These are phyloP conservation scores for Hippocampus guttulatus DNA, from an alignment of 2,113 vertebrate genomes.

Conservation along the genomic window DNA sequence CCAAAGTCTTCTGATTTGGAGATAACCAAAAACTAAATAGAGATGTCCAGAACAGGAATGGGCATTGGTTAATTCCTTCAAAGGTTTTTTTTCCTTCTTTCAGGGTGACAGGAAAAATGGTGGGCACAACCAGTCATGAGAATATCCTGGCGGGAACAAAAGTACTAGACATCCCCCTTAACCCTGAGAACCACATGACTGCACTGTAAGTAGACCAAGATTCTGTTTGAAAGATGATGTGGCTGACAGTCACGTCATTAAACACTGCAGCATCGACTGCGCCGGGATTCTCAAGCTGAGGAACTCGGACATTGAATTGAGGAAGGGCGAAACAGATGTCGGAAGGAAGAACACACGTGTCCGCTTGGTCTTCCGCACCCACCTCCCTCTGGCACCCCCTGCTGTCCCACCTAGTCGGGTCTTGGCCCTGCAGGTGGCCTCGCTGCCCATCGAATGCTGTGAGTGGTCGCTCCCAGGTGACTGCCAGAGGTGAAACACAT, in stretches of 20 bases:
- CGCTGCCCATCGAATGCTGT: slow-evolving; percentile 91
- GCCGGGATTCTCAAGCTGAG: slow-evolving; percentile 89
- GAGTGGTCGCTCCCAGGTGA: slow-evolving; percentile 55
- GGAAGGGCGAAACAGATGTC: slow-evolving; percentile 90
- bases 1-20: not conserved
- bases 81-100: not conserved
- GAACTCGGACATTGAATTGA: slow-evolving; percentile 90
- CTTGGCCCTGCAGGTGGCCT: slow-evolving; percentile 82
- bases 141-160: slow-evolving; percentile 86
- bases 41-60: not conserved
- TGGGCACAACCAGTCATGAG: slow-evolving; percentile 87
- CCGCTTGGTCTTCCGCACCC: slow-evolving; percentile 83
- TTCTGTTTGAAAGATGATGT: not conserved
- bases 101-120: slow-evolving; percentile 91
- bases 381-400: slow-evolving; percentile 77
- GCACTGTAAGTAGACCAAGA: slow-evolving; percentile 77
- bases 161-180: slow-evolving; percentile 84
- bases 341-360: slow-evolving; percentile 89
- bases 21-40: not conserved
- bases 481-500: not conserved
- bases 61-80: not conserved
- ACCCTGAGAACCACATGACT: slow-evolving; percentile 87
- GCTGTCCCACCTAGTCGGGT: slow-evolving; percentile 72
- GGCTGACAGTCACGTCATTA: too few species aligned
- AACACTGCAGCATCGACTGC: slow-evolving; percentile 80